Evolutionary conservation across 2,888 invertebrate species (phyloP).

Genomic region (Trichogramma dendrolimi): DNA sequence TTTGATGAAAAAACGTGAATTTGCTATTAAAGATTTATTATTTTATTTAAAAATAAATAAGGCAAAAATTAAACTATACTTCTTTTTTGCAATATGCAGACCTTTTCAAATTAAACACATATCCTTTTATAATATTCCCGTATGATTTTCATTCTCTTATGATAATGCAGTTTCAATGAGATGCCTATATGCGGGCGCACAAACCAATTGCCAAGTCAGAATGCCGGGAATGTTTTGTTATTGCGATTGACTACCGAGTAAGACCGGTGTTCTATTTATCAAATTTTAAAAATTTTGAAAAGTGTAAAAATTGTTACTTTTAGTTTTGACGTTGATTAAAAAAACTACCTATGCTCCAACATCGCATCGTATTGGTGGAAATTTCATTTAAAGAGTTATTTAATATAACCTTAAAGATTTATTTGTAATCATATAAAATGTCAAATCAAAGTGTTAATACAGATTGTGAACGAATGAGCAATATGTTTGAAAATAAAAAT

Average conservation of each 20-base stretch:
- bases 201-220: too few species aligned
- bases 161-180: too few species aligned
- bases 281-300: too few species aligned
- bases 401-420: conserved; percentile 1
- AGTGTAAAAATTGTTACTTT: not conserved
- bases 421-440: conserved; percentile 32
- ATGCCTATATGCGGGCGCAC: too few species aligned
- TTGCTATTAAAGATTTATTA: conserved; percentile 23
- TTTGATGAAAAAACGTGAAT: conserved; percentile 4
- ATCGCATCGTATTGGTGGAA: not conserved
- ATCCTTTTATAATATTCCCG: too few species aligned
- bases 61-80: conserved; percentile 8
- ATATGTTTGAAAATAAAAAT: conserved; percentile 38
- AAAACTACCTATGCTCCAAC: conserved; percentile 13
- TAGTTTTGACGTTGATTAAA: not conserved
- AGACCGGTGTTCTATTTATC: not conserved
- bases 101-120: not conserved
- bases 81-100: not conserved
- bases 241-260: not conserved
- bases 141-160: too few species aligned
- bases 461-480: conserved; percentile 43
- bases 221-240: too few species aligned
- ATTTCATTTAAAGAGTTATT: not conserved
- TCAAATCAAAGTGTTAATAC: conserved; percentile 38
- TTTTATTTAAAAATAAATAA: conserved; percentile 23